Evolutionary conservation across 2,797 vertebrate species (phyloP).

Genomic region (Vultur gryphus): DNA sequence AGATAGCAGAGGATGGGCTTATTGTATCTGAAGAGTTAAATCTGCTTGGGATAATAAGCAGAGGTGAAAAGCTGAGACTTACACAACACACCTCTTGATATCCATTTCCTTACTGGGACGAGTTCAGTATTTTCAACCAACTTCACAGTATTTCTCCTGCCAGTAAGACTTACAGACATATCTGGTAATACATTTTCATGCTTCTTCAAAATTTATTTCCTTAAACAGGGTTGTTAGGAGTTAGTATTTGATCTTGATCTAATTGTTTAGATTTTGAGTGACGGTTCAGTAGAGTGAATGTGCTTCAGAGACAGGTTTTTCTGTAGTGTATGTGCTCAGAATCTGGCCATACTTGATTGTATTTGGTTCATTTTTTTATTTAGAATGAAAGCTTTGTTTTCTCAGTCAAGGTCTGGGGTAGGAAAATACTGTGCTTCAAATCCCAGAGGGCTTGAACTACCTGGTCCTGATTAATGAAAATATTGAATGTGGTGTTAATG

Average conservation of each 20-base stretch:
- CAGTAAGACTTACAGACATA: background rate
- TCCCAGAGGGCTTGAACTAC: background rate
- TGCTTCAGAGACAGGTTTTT: background rate
- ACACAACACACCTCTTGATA: rapidly evolving
- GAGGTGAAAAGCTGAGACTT: background rate
- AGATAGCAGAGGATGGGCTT: background rate
- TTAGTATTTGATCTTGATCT: background rate
- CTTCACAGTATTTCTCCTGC: background rate
- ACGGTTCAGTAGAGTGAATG: background rate
- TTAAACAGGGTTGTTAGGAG: background rate
- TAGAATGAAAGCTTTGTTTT: background rate
- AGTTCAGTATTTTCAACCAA: background rate
- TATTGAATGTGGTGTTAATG: background rate
- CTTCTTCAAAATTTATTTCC: background rate
- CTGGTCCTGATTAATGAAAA: background rate
- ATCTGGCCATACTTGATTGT: background rate
- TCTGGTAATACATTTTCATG: background rate
- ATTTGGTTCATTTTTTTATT: background rate
- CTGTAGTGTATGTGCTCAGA: background rate
- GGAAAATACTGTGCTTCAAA: background rate
- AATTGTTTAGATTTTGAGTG: background rate
- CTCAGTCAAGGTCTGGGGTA: background rate
- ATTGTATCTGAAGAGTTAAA: background rate
- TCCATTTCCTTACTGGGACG: background rate
- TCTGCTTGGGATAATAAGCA: background rate